Percentiles rank a stretch among this genome's conserved stretches.
Evolutionary conservation across 92 coral and sea anemone species (phyloP).

Genomic region (Phenganax marumi): DNA sequence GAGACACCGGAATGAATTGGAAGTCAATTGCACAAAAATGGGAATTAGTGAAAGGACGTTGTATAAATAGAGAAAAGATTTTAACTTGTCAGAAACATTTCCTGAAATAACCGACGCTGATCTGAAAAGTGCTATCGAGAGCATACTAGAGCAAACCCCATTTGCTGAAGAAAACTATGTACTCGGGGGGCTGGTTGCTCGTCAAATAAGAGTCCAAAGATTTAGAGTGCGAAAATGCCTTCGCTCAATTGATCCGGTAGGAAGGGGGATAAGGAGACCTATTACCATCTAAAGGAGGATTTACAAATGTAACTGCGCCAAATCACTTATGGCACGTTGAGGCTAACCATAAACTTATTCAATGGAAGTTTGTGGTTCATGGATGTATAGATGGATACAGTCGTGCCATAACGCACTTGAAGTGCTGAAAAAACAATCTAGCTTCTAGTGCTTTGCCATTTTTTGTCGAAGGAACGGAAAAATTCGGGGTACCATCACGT

Average conservation of each 20-base stretch:
- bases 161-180: slow-evolving; percentile 61
- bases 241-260: slow-evolving; percentile 52
- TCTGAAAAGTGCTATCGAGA: slow-evolving; percentile 41
- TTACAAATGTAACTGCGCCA: slow-evolving; percentile 60
- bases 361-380: neutral
- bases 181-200: slow-evolving; percentile 58
- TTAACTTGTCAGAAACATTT: slow-evolving; percentile 52
- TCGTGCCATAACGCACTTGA: slow-evolving; percentile 25
- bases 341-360: slow-evolving; percentile 57
- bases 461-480: slow-evolving; percentile 51
- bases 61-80: slow-evolving; percentile 54
- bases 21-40: slow-evolving; percentile 56
- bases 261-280: slow-evolving; percentile 59
- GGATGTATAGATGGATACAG: slow-evolving; percentile 28
- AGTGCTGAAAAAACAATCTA: slow-evolving; percentile 59
- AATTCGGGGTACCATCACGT: slow-evolving; percentile 27
- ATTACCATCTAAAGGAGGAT: slow-evolving; percentile 57
- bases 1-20: slow-evolving; percentile 64
- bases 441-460: slow-evolving; percentile 48
- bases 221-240: slow-evolving; percentile 50
- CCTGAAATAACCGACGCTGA: slow-evolving; percentile 46
- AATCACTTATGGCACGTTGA: slow-evolving; percentile 65
- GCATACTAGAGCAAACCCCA: slow-evolving; percentile 50
- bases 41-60: slow-evolving; percentile 67
- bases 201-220: slow-evolving; percentile 60